phyloP scores from a whole-genome alignment of 2,888 invertebrate genomes.

The Nasonovia ribisnigri region DNA sequence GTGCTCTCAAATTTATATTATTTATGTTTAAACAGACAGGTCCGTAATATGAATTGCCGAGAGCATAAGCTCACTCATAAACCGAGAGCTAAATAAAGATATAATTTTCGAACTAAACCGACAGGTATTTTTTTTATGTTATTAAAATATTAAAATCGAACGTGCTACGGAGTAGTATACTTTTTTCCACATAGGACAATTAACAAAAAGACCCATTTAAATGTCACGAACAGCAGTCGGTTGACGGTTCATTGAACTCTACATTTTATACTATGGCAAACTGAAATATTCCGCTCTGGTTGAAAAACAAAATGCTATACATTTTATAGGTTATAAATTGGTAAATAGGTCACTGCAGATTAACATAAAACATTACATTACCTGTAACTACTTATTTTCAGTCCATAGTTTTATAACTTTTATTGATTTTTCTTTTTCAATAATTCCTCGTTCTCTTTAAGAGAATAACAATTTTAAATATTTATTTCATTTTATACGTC shows the following conservation, averaged over 20 bases:
- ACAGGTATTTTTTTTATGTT: background rate
- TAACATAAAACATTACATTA: background rate
- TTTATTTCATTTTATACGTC: background rate
- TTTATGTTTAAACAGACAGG: background rate
- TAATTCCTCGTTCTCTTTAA: background rate
- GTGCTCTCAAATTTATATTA: background rate
- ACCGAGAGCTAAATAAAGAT: background rate
- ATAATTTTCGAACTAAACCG: background rate
- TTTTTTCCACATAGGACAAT: background rate
- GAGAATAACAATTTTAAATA: background rate
- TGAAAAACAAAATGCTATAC: background rate
- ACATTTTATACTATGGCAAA: background rate
- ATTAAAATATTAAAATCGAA: background rate
- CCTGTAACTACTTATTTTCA: background rate
- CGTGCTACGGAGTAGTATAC: background rate
- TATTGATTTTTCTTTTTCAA: background rate
- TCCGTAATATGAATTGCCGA: background rate
- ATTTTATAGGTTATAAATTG: background rate
- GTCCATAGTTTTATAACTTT: background rate
- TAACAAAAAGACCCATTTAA: background rate
- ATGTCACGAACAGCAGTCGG: background rate
- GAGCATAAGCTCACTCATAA: background rate
- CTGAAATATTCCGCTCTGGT: background rate
- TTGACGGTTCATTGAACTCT: background rate
- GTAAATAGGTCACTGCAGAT: background rate